phyloP scores from a whole-genome alignment of 2,888 invertebrate species.

The Timandra comae region DNA sequence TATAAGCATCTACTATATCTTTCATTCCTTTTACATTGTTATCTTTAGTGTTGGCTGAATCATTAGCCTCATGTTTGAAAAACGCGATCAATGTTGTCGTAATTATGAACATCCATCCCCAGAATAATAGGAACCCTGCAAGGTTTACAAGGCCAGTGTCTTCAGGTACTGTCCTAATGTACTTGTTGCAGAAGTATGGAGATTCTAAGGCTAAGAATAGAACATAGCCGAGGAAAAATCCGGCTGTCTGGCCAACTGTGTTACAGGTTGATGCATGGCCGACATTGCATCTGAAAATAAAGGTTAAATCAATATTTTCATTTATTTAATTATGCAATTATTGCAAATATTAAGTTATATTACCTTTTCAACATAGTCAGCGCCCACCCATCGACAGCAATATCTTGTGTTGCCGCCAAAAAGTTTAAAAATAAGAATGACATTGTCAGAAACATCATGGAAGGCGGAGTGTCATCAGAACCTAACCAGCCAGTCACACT shows the following conservation, averaged over 20 bases:
- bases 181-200: constrained; percentile 95
- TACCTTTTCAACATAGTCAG: constrained; percentile 97
- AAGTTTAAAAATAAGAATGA: constrained; percentile 96
- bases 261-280: constrained; percentile 99
- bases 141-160: constrained; percentile 84
- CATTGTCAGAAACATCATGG: constrained; percentile 86
- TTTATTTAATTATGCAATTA: neutral
- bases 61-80: constrained; percentile 87
- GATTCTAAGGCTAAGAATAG: constrained; percentile 98
- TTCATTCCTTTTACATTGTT: constrained; percentile 52
- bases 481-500: constrained; percentile 88
- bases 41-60: constrained; percentile 37
- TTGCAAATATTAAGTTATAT: too few species aligned
- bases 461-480: constrained; percentile 76
- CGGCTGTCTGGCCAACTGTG: constrained; percentile 98
- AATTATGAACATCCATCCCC: constrained; percentile 94
- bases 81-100: constrained; percentile 93
- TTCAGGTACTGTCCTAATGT: constrained; percentile 84
- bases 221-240: constrained; percentile 97
- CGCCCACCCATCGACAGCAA: constrained; percentile 99
- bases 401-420: constrained; percentile 99
- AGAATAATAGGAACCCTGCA: constrained; percentile 93
- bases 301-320: neutral
- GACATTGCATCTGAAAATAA: constrained; percentile 87
- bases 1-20: constrained; percentile 83